Evolutionary conservation across 2,113 vertebrate species (phyloP), one percentile per base, ranked within the genome.

Genomic region (Podilymbus podiceps): DNA sequence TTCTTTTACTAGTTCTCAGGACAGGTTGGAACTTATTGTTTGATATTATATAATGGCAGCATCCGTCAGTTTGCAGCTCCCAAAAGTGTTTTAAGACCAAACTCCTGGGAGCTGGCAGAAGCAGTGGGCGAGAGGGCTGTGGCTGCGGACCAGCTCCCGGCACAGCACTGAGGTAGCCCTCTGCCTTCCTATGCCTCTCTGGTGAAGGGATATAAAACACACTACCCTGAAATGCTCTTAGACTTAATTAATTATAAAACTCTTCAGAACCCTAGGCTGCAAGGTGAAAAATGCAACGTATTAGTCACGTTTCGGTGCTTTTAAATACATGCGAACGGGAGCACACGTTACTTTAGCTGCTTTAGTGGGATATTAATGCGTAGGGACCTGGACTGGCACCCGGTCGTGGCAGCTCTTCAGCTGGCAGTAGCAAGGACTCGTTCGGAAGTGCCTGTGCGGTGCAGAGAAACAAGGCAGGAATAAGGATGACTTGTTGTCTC

Each of bases 181-280:
- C 38, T 22, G 30, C 21, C 38, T 25, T 15, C 72, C 86, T 14
- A 2, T 46, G 84, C 47, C 55, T 75, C 69, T 50, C 35, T 33
- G 27, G 15, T 1, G 19, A 71, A 55, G 78, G 56, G 63, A 49
- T 60, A 12, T n/a, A 77, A 56, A 84, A 69, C 15, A 44, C 2
- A 0, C 80, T 84, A 73, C 64, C 50, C 50, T 24, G 40, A 85
- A 95, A 66, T 5, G 24, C 83, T 76, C 56, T 63, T 44, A 89
- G 63, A 30, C 76, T 77, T 94, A 93, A 94, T 94, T 94, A 94
- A 94, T 91, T 83, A 87, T 89, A 85, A 91, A 96, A 77, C 64
- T 50, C 88, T 82, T 75, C 16, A 62, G 92, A 79, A 88, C 93
- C 85, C 84, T 88, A 53, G 1, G 85, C 89, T 93, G 64, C 69